Base-by-base conservation (phyloP, 1,140 invertebrate species). In the Drosophila parvula region DNA sequence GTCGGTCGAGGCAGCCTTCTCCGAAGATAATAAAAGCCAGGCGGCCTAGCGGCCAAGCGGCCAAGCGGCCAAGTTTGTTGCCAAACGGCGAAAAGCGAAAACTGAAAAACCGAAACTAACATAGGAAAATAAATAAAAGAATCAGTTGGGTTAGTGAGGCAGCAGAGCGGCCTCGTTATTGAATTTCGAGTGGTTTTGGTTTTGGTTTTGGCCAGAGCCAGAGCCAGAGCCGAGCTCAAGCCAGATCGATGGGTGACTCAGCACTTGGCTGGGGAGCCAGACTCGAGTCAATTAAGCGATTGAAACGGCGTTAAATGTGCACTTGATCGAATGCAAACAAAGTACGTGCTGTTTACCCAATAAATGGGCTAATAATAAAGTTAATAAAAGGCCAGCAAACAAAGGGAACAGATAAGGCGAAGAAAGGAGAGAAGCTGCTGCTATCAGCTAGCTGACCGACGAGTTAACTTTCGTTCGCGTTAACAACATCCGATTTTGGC, bases 131-230 rank as follows among this genome's bases (percentile, higher is more conserved):
- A 30, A 70, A 53, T 53, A 74, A 74, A 63, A 74, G 58, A 62
- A 62, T 58, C 68, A 41, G 56, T 65, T 55, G 32, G 47, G 47
- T 68, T 55, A 38, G 67, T 28, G 38, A 69, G 65, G 40, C 30
- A 51, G 53, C 53, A 12, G 27, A 60, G 53, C 74, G 76, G 76
- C 83, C 83, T 86, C 73, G 83, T 88, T 88, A 86, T 86, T 86
- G 84, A 86, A 86, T 83, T 86, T 64, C 76, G 68, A 81, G 78
- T 63, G 65, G 58, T 59, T 76, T 62, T 81, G 73, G 7, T 22
- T 55, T 38, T 65, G 74, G 73, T 62, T 69, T 64, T 60, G 44
- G n/a, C 59, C 60, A 50, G 44, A 48, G 61, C 59, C 60, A 50
- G 44, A 48, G 61, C 40, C 60, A 38, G 43, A 58, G 50, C 56